Base-by-base conservation (phyloP, 2,888 invertebrate genomes). In the Maniola hyperantus region DNA sequence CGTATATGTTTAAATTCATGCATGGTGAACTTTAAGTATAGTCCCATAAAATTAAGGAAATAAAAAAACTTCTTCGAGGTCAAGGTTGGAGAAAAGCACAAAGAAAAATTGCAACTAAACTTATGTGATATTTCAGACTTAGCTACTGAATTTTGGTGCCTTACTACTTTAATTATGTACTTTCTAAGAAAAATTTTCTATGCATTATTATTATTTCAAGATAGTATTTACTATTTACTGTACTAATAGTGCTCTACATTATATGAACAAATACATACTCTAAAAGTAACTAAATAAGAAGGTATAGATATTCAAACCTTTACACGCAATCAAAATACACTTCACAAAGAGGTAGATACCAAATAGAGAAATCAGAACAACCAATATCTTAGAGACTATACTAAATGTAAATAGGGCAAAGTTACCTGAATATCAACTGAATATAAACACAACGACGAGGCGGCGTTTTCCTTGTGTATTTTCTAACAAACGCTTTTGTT, bases 401-500 rank as follows among this genome's bases (percentile, higher is more conserved):
- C 20, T 57, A 7, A 57, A 57, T 20, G 42, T 57, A 42, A 57
- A 57, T 57, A 57, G 57, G 57, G 57, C 20, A 26, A 42, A 39
- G 20, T 57, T 42, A 57, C 20, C 39, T 26, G 57, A 39, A 57
- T 57, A 57, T 20, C 42, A 57, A 57, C 57, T 42, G 42, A 57
- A 57, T 39, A 20, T 57, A 42, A 42, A 57, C 42, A 57, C 57
- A 42, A 39, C 42, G 20, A 5, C 18, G 6, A 10, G 18, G 20
- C 57, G 18, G 20, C 57, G 57, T 39, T 42, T 13, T 39, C 55
- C 34, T 18, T 39, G 18, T 51, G 13, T 51, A 39, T 26, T 11
- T 13, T 55, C 33, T 15, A 54, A 54, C 54, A 34, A 36, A 15
- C n/a, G 26, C 8, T 8, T 34, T 34, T 34, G 54, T 15, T 54